These are phyloP conservation scores for Alethe diademata DNA, from an alignment of 2,113 vertebrate species.

Conservation along the genomic window DNA sequence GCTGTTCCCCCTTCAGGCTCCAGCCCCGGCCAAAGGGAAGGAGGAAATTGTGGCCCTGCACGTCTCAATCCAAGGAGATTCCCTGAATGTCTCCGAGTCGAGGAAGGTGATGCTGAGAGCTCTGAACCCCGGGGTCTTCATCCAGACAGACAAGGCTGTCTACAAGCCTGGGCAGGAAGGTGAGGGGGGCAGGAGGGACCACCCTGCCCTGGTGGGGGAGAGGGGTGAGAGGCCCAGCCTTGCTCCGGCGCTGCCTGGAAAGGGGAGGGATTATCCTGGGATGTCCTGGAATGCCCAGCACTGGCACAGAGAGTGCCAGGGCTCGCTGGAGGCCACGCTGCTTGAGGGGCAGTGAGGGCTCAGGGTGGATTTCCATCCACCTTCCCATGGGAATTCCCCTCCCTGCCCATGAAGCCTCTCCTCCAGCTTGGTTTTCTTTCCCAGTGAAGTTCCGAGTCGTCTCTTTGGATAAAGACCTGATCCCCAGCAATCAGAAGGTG, in stretches of 20 bases:
- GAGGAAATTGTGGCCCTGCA: not conserved
- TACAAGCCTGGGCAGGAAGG: slow-evolving; percentile 50
- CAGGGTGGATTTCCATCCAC: not conserved
- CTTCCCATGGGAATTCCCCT: fast-evolving
- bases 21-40: not conserved
- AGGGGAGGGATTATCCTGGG: not conserved
- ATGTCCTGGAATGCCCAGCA: not conserved
- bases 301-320: not conserved
- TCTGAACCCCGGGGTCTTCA: not conserved
- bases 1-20: not conserved
- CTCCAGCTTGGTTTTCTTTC: not conserved
- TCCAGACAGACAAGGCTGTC: slow-evolving; percentile 39
- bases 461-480: not conserved
- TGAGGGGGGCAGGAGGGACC: not conserved
- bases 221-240: not conserved
- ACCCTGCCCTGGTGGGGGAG: not conserved
- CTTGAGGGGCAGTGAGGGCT: not conserved
- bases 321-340: fast-evolving
- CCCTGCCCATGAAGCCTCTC: fast-evolving
- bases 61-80: not conserved
- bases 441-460: slow-evolving; percentile 39
- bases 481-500: slow-evolving; percentile 5
- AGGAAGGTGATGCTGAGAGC: slow-evolving; percentile 8
- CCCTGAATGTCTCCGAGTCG: not conserved
- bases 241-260: not conserved